Percentiles rank a stretch among this genome's conserved stretches.
Conservation (phyloP, 1,140 invertebrate species). For the Atta texana region DNA sequence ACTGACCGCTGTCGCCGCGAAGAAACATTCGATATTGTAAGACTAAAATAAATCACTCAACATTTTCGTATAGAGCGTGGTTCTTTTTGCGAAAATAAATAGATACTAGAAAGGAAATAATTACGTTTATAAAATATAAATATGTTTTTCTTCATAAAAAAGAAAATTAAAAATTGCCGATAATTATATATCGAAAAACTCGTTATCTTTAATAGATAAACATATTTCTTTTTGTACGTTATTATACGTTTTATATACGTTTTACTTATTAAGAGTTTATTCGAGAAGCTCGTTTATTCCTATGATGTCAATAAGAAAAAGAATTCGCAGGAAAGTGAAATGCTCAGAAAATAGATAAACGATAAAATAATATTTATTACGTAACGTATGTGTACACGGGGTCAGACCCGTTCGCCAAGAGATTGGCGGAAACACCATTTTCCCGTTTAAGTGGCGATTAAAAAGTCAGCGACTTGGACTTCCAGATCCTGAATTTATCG, state of each 20-base stretch:
- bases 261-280: background rate
- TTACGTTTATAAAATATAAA: background rate
- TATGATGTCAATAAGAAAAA: background rate
- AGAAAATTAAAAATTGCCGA: background rate
- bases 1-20: slow-evolving; percentile 27
- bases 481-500: slow-evolving; percentile 63
- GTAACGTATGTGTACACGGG: slow-evolving; percentile 6
- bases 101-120: background rate
- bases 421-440: slow-evolving; percentile 48
- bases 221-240: background rate
- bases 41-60: background rate
- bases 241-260: background rate
- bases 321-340: background rate
- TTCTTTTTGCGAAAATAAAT: background rate
- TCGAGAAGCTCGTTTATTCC: background rate
- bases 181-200: background rate
- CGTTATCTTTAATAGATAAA: slow-evolving; percentile 3
- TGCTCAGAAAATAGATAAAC: slow-evolving; percentile 5
- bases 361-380: slow-evolving; percentile 35
- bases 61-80: background rate
- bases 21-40: background rate
- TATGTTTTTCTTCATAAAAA: background rate
- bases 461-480: slow-evolving; percentile 54
- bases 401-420: background rate
- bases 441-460: slow-evolving; percentile 54